Evolutionary conservation across 2,113 vertebrate genomes (phyloP).

Genomic region (Deroptyus accipitrinus): DNA sequence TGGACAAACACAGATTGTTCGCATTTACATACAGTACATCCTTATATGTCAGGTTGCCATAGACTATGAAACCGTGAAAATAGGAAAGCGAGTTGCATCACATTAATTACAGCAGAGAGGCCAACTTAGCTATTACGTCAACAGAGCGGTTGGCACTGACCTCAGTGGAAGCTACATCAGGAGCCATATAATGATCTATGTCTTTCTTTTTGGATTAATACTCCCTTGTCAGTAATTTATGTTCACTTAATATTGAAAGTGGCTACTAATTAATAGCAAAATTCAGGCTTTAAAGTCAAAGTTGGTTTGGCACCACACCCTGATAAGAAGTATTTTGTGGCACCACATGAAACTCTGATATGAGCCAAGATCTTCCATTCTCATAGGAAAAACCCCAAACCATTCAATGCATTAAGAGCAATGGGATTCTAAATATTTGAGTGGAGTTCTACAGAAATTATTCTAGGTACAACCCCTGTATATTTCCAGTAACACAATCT

Average conservation of each 20-base stretch:
- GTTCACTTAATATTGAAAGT: neutral
- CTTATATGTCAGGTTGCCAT: neutral
- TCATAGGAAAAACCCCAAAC: neutral
- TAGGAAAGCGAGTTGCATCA: neutral
- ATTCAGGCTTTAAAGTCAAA: neutral
- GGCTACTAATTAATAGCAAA: neutral
- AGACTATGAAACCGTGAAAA: neutral
- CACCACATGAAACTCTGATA: neutral
- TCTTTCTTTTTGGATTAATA: neutral
- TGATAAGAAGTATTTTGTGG: neutral
- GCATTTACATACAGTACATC: neutral
- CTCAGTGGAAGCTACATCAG: neutral
- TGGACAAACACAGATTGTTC: neutral
- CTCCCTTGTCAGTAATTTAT: neutral
- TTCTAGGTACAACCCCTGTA: neutral
- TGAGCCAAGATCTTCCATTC: neutral
- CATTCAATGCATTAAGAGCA: neutral
- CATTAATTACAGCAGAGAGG: neutral
- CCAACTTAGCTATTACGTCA: neutral
- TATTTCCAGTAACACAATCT: neutral
- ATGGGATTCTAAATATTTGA: neutral
- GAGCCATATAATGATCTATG: neutral
- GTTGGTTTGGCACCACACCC: neutral
- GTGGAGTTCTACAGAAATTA: neutral
- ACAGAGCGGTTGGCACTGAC: neutral